Percentiles rank a stretch among this genome's conserved stretches.
Conservation (phyloP, 2,888 invertebrate species). For the Lepidocyrtinus sp. region DNA sequence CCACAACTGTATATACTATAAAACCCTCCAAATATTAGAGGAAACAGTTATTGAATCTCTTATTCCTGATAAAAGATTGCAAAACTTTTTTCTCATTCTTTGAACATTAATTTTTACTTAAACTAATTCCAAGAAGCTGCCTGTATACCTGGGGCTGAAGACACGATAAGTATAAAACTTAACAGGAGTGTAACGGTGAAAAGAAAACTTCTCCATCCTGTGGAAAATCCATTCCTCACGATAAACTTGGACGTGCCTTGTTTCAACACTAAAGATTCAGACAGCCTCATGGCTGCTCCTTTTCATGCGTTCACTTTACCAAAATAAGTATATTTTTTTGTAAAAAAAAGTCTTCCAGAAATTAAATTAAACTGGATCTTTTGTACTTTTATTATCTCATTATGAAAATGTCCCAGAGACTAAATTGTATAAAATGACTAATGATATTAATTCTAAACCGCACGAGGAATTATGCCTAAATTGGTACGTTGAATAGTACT, state of each 20-base stretch:
- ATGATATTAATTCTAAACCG: no score
- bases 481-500: no score
- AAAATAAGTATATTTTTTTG: neutral
- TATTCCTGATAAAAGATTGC: no score
- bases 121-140: no score
- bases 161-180: neutral
- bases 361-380: conserved; percentile 1
- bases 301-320: neutral
- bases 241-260: neutral
- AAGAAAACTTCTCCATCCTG: neutral
- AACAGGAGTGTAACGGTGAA: no score
- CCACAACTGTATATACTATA: no score
- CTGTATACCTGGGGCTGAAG: neutral
- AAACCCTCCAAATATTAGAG: no score
- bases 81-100: neutral
- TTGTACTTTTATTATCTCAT: neutral
- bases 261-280: neutral
- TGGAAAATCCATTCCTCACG: no score
- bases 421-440: no score
- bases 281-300: conserved; percentile 37
- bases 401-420: neutral
- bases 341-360: neutral
- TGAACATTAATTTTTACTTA: no score
- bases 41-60: neutral
- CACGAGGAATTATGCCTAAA: no score